Conservation (phyloP, 1,140 invertebrate species). For the Drosophila funebris region DNA sequence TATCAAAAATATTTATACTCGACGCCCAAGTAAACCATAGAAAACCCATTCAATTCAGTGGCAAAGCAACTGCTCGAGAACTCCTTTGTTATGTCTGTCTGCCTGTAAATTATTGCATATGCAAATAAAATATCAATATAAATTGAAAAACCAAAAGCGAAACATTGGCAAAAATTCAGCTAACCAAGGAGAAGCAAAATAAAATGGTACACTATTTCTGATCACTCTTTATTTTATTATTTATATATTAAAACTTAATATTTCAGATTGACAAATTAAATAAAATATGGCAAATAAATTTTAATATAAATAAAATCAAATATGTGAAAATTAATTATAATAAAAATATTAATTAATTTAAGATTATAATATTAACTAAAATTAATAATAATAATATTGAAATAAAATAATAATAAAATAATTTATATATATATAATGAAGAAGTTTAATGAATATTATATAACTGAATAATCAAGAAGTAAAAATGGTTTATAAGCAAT, state of each 20-base stretch:
- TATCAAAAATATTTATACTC: constrained; percentile 38
- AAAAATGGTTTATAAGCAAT: too few relatives aligned
- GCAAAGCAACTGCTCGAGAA: background rate
- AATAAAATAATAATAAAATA: too few relatives aligned
- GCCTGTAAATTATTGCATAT: constrained; percentile 68
- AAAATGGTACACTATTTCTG: too few relatives aligned
- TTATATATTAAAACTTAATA: background rate
- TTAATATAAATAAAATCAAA: too few relatives aligned
- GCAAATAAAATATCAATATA: constrained; percentile 55
- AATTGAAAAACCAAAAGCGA: constrained; percentile 34
- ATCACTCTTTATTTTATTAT: background rate
- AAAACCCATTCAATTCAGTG: constrained; percentile 26
- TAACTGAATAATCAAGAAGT: too few relatives aligned
- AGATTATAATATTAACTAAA: too few relatives aligned
- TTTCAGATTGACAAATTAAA: background rate
- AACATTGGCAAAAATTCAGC: constrained; percentile 2
- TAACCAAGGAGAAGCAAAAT: background rate
- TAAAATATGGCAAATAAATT: too few relatives aligned
- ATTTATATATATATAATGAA: too few relatives aligned
- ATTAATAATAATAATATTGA: too few relatives aligned
- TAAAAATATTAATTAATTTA: too few relatives aligned
- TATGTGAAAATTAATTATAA: too few relatives aligned
- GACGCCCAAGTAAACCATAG: constrained; percentile 32
- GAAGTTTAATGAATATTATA: too few relatives aligned
- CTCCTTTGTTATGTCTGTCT: constrained; percentile 17